These are phyloP conservation scores for Chloroclystis v-ata DNA, from an alignment of 2,888 invertebrate genomes.

Conservation along the genomic window DNA sequence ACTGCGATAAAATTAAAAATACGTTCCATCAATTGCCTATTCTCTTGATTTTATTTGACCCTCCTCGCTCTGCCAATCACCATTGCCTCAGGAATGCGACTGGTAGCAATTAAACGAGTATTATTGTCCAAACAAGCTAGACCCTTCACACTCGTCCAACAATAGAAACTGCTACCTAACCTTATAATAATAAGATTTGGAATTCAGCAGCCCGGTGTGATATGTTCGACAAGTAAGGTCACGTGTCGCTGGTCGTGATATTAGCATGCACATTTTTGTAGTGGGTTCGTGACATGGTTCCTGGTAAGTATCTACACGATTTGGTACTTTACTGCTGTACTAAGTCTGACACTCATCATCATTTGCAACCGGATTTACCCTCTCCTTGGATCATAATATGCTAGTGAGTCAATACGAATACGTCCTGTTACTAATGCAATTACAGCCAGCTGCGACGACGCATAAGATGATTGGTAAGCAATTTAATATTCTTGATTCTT, in stretches of 20 bases:
- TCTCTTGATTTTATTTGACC: conserved; percentile 50
- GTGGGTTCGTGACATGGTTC: conserved; percentile 45
- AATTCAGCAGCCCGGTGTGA: conserved; percentile 23
- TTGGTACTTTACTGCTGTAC: neutral
- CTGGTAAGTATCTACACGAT: conserved; percentile 32
- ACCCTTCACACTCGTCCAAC: conserved; percentile 21
- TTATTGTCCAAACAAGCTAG: conserved; percentile 35
- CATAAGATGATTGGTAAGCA: too few relatives aligned
- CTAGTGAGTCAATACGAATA: too few relatives aligned
- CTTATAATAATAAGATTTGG: conserved; percentile 23
- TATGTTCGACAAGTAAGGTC: conserved; percentile 15
- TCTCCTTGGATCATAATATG: too few relatives aligned
- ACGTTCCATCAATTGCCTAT: neutral
- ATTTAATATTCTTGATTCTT: too few relatives aligned
- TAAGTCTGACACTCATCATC: too few relatives aligned
- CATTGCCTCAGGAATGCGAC: conserved; percentile 47
- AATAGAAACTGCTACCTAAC: conserved; percentile 14
- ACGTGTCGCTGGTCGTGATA: conserved; percentile 24
- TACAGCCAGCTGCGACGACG: too few relatives aligned
- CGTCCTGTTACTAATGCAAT: too few relatives aligned
- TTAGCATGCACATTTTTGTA: conserved; percentile 42
- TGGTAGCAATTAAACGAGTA: conserved; percentile 39
- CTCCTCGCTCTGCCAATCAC: conserved; percentile 50
- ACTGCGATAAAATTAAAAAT: neutral
- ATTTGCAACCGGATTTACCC: too few relatives aligned